phyloP scores from a whole-genome alignment of 30 jellyfish, hydroid and myxozoan species.

The Mastigias papua region DNA sequence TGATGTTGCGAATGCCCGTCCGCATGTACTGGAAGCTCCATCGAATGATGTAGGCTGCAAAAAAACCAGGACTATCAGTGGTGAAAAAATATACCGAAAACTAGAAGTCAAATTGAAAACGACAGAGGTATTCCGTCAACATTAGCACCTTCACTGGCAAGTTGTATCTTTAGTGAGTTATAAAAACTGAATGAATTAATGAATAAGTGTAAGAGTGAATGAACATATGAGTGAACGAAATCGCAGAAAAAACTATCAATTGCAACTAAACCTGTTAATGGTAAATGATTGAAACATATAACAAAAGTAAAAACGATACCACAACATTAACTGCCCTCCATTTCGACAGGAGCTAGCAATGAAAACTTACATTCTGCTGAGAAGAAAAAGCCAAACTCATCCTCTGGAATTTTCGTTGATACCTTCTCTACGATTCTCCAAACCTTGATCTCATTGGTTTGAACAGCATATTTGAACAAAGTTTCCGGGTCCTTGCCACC shows the following conservation, averaged over 20 bases:
- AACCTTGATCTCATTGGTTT: slow-evolving; percentile 70
- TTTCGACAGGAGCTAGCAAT: neutral
- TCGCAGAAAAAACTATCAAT: too few species aligned
- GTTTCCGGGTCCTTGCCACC: slow-evolving; percentile 96
- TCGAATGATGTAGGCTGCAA: slow-evolving; percentile 86
- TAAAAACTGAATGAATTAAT: too few species aligned
- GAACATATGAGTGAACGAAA: neutral
- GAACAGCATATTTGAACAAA: slow-evolving; percentile 87
- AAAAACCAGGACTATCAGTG: neutral
- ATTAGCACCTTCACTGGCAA: neutral
- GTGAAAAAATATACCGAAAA: too few species aligned
- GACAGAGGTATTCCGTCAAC: neutral
- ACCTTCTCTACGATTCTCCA: slow-evolving; percentile 82
- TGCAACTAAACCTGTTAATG: too few species aligned
- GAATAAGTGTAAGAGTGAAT: neutral
- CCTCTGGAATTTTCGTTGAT: slow-evolving; percentile 67
- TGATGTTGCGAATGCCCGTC: slow-evolving; percentile 88
- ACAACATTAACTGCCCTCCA: too few species aligned
- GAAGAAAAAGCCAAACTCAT: slow-evolving; percentile 78
- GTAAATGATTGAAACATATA: too few species aligned
- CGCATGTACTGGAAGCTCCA: slow-evolving; percentile 96
- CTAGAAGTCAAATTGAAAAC: too few species aligned
- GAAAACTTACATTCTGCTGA: slow-evolving; percentile 84
- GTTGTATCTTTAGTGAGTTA: neutral
- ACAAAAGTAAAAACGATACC: too few species aligned